phyloP scores from a whole-genome alignment of 2,113 vertebrate species.

The Alaudala cheleensis region DNA sequence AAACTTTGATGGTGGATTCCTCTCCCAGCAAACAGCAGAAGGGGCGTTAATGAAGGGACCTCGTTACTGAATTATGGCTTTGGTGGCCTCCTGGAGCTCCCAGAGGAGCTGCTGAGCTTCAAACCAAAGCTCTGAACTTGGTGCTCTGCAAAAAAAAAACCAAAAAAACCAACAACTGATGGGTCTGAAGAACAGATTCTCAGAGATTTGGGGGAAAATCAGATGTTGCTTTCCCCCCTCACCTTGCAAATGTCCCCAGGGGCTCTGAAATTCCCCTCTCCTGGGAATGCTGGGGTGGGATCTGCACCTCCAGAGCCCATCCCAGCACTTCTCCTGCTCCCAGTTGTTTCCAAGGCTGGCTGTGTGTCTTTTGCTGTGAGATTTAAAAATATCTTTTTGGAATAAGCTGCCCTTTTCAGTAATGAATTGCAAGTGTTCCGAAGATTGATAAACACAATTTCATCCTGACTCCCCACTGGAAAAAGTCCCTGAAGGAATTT shows the following conservation, averaged over 20 bases:
- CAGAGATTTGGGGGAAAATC: not conserved
- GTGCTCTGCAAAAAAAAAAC: not conserved
- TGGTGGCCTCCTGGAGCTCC: not conserved
- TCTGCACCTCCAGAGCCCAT: not conserved
- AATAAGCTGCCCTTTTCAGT: not conserved
- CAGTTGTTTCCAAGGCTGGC: not conserved
- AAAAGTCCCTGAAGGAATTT: conserved; percentile 8
- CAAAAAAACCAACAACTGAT: not conserved
- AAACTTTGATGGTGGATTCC: not conserved
- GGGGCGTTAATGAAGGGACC: accelerated
- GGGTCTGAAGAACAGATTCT: not conserved
- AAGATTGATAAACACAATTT: conserved; percentile 35
- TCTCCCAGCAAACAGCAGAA: not conserved
- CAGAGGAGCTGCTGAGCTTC: not conserved
- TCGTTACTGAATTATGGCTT: accelerated
- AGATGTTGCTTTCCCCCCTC: not conserved
- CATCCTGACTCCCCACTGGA: not conserved
- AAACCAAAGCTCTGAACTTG: not conserved
- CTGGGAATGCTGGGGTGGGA: not conserved
- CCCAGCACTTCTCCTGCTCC: not conserved
- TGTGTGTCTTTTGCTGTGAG: not conserved
- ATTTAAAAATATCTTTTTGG: not conserved
- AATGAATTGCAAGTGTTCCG: not conserved
- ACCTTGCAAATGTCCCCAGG: not conserved
- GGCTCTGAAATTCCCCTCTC: not conserved